Evolutionary conservation across 2,888 invertebrate species (phyloP).

Genomic region (Agriopis marginaria): DNA sequence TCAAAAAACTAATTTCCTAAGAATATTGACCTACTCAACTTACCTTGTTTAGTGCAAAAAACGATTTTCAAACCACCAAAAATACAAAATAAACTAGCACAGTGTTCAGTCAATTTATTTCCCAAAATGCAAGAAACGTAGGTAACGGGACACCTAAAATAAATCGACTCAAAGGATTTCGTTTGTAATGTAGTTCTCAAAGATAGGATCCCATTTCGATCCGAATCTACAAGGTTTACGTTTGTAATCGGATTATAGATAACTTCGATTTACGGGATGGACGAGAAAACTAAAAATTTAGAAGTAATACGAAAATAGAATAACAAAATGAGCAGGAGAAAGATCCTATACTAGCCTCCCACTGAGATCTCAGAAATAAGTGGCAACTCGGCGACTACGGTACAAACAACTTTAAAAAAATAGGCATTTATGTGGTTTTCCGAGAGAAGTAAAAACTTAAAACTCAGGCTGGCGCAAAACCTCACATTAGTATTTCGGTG

Average conservation of each 20-base stretch:
- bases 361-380: no score
- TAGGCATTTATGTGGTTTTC: no score
- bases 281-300: constrained; percentile 5
- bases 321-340: background rate
- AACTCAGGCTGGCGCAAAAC: no score
- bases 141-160: constrained; percentile 34
- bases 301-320: background rate
- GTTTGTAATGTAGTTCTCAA: constrained; percentile 34
- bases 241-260: constrained; percentile 47
- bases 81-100: background rate
- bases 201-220: constrained; percentile 43
- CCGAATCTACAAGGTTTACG: constrained; percentile 40
- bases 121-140: constrained; percentile 11
- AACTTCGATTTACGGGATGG: constrained; percentile 40
- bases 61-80: background rate
- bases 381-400: no score
- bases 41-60: background rate
- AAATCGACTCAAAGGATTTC: constrained; percentile 36
- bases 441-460: no score
- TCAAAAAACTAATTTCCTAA: background rate
- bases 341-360: no score
- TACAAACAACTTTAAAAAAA: no score
- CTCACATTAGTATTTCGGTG: no score
- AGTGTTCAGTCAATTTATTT: constrained; percentile 26
- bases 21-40: background rate